These are phyloP conservation scores for Cacoxenus indagator DNA, from an alignment of 2,888 invertebrate species.

Conservation along the genomic window DNA sequence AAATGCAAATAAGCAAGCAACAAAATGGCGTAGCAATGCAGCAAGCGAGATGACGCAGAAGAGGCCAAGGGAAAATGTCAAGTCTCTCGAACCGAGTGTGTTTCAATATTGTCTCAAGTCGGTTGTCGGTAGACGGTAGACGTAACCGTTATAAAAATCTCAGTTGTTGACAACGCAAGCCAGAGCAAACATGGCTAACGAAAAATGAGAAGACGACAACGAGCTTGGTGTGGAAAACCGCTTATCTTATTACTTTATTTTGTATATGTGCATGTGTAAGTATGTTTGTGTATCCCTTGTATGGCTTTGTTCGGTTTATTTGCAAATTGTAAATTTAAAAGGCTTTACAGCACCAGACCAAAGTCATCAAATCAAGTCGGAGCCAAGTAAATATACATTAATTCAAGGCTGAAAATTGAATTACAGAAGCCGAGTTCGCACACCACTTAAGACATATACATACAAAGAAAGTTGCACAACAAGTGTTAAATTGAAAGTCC, in stretches of 20 bases:
- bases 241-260: slow-evolving; percentile 12
- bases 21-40: neutral
- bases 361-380: neutral
- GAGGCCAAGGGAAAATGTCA: neutral
- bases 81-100: neutral
- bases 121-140: no score
- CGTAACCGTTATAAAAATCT: slow-evolving; percentile 6
- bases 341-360: neutral
- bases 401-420: neutral
- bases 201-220: neutral
- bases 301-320: slow-evolving; percentile 8
- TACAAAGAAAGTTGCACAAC: neutral
- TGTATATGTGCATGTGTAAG: neutral
- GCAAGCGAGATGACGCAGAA: neutral
- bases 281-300: neutral
- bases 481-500: neutral
- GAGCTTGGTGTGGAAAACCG: neutral
- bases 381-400: neutral
- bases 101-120: slow-evolving; percentile 16
- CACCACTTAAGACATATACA: neutral
- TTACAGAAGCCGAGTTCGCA: neutral
- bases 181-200: slow-evolving; percentile 12
- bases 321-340: slow-evolving; percentile 17
- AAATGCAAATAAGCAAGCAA: slow-evolving; percentile 14
- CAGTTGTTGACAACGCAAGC: slow-evolving; percentile 18